A percentile compares a stretch with the other conserved stretches of the same genome.
Evolutionary conservation across 2,888 invertebrate genomes (phyloP).

Genomic region (Blomia tropicalis): DNA sequence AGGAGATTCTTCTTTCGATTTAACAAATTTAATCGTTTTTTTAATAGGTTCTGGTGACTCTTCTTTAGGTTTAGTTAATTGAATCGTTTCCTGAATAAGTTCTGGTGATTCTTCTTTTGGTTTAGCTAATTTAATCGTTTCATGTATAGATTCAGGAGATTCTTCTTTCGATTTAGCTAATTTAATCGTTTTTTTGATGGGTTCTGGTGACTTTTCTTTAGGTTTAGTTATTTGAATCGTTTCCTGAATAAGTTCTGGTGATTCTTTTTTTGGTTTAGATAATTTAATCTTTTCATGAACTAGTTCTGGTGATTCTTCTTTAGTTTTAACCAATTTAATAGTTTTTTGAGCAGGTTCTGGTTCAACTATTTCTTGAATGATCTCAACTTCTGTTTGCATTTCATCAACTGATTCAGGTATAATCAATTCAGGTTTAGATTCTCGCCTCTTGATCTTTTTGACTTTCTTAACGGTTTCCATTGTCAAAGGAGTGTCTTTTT

Average conservation of each 20-base stretch:
- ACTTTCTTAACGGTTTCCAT: constrained; percentile 2
- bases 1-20: background rate
- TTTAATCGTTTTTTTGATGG: background rate
- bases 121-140: background rate
- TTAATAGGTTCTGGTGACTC: background rate
- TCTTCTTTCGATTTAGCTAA: background rate
- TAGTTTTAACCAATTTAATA: background rate
- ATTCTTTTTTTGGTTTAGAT: background rate
- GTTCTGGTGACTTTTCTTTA: background rate
- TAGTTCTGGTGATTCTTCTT: background rate
- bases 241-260: background rate
- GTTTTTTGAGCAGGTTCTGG: background rate
- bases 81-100: background rate
- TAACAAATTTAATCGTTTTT: background rate
- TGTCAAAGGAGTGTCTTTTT: constrained; percentile 12
- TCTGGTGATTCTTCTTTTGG: constrained; percentile 12
- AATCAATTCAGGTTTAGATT: background rate
- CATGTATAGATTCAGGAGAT: background rate
- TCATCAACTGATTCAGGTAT: background rate
- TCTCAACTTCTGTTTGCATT: constrained; percentile 13
- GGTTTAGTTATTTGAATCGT: background rate
- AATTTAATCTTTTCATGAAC: background rate
- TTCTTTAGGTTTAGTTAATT: background rate
- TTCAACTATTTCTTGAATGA: background rate
- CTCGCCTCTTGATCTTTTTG: constrained; percentile 7